These are phyloP conservation scores for Chloromyia formosa DNA, from an alignment of 2,888 invertebrate genomes.

Conservation along the genomic window DNA sequence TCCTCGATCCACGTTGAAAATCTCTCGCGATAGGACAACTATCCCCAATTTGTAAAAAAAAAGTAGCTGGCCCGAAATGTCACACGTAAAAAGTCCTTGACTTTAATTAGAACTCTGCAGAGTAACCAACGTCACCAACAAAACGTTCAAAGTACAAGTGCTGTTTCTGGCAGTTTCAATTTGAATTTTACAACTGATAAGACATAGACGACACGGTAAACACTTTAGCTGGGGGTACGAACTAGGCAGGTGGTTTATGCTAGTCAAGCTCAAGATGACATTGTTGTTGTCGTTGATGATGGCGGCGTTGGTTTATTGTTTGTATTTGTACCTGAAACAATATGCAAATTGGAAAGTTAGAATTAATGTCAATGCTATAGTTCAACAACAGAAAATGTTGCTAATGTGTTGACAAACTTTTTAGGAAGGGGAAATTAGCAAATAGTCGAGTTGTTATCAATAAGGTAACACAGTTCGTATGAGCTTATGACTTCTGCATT, in stretches of 20 bases:
- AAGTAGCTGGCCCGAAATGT: no score
- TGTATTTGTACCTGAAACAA: slow-evolving; percentile 12
- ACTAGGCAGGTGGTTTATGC: slow-evolving; percentile 4
- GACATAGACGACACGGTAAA: neutral
- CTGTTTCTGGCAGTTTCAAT: neutral
- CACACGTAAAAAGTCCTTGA: neutral
- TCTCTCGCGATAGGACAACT: neutral
- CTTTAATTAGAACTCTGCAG: neutral
- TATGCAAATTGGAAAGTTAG: slow-evolving; percentile 31
- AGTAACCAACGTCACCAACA: neutral
- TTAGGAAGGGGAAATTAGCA: no score
- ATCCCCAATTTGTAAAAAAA: neutral
- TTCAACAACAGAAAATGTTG: neutral
- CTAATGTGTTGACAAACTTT: no score
- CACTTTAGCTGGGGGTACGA: neutral
- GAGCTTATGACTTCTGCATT: no score
- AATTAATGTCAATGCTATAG: slow-evolving; percentile 14
- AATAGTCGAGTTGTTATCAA: no score
- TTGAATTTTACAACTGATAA: slow-evolving; percentile 24
- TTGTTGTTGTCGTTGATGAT: no score
- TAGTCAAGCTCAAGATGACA: neutral
- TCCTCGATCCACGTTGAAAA: slow-evolving; percentile 31
- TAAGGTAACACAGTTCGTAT: no score
- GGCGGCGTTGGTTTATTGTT: neutral
- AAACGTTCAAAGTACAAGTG: neutral